Conservation (phyloP, 2,113 vertebrate species). For the Pandion haliaetus region DNA sequence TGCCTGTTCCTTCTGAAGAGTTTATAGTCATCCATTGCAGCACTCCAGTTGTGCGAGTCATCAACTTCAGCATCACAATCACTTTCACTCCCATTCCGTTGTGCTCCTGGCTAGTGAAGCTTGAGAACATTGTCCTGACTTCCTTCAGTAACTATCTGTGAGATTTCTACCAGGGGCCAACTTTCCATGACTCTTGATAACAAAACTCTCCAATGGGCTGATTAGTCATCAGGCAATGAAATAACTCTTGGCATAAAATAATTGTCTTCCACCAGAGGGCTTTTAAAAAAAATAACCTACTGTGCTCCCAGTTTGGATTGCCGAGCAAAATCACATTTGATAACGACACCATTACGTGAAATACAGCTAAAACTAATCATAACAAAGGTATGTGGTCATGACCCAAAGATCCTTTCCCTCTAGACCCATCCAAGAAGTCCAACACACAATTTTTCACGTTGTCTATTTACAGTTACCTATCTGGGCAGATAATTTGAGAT, state of each 20-base stretch:
- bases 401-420: not conserved
- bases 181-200: slow-evolving; percentile 13
- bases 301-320: not conserved
- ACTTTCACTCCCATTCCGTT: not conserved
- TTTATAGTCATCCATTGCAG: too few relatives aligned
- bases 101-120: not conserved
- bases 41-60: too few relatives aligned
- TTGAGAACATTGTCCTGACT: not conserved
- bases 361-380: not conserved
- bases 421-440: not conserved
- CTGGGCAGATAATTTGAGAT: not conserved
- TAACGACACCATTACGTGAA: not conserved
- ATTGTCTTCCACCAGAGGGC: not conserved
- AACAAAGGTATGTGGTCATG: not conserved
- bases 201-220: not conserved
- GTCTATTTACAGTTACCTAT: not conserved
- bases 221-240: not conserved
- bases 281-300: not conserved
- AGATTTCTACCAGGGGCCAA: slow-evolving; percentile 37
- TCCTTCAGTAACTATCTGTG: slow-evolving; percentile 23
- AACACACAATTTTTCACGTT: not conserved
- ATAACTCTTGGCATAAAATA: not conserved
- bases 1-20: too few relatives aligned
- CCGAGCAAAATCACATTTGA: not conserved
- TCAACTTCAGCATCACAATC: not conserved